These are phyloP conservation scores for Bambusicola thoracicus DNA, from an alignment of 2,113 vertebrate genomes.

Conservation along the genomic window DNA sequence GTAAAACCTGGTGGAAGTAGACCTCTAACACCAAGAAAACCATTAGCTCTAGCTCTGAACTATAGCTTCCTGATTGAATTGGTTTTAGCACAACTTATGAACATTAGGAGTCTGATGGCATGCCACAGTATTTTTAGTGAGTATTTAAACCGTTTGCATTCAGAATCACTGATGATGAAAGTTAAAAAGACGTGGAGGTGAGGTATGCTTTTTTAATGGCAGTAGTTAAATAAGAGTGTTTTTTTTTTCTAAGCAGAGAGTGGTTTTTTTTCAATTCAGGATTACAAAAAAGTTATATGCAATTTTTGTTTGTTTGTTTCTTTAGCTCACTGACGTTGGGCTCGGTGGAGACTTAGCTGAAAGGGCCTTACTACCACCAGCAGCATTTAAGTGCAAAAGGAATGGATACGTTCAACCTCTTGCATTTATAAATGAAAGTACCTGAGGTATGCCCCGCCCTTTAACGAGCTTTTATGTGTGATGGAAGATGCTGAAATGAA, in stretches of 20 bases:
- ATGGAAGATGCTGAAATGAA: constrained; percentile 65
- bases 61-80: constrained; percentile 37
- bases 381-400: constrained; percentile 53
- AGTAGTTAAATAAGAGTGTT: constrained; percentile 23
- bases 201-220: constrained; percentile 48
- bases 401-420: neutral
- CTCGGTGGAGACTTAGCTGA: constrained; percentile 52
- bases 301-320: constrained; percentile 54
- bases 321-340: constrained; percentile 63
- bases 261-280: constrained; percentile 43
- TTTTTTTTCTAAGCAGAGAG: constrained; percentile 28
- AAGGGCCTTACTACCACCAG: constrained; percentile 72
- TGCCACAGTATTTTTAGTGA: constrained; percentile 41
- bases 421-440: constrained; percentile 59
- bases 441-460: constrained; percentile 55
- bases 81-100: constrained; percentile 51
- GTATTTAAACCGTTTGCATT: constrained; percentile 52
- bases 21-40: constrained; percentile 41
- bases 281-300: constrained; percentile 40
- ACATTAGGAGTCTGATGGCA: constrained; percentile 30
- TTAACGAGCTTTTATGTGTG: constrained; percentile 55
- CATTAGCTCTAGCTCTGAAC: constrained; percentile 51
- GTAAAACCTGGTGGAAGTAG: constrained; percentile 39
- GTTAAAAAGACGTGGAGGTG: neutral
- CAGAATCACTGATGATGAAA: constrained; percentile 14